A percentile compares a stretch with the other conserved stretches of the same genome.
Conservation (phyloP, 2,888 invertebrate species). For the Pachydiplax longipennis region DNA sequence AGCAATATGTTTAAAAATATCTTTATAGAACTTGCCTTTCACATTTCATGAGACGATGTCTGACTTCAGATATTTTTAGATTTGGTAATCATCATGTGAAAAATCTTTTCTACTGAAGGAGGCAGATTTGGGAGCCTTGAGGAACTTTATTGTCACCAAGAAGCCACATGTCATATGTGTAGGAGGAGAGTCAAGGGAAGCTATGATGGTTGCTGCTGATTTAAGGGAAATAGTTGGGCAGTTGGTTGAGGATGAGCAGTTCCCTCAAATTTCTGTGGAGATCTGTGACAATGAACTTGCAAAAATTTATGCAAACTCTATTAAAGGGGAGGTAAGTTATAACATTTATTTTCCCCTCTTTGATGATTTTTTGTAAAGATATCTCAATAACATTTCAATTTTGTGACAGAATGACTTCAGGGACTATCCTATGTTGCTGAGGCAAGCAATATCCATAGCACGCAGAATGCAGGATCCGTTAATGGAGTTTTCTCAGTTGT, state of each 20-base stretch:
- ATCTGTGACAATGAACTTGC: conserved; percentile 94
- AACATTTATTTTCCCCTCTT: neutral
- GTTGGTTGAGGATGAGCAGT: conserved; percentile 83
- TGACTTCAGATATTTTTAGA: too few relatives aligned
- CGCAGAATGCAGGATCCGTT: conserved; percentile 94
- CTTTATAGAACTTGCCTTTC: too few relatives aligned
- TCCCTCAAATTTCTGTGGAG: conserved; percentile 86
- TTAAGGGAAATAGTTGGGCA: conserved; percentile 76
- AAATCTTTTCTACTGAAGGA: conserved; percentile 57
- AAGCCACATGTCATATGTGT: conserved; percentile 94
- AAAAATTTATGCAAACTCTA: conserved; percentile 90
- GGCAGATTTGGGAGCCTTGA: conserved; percentile 72
- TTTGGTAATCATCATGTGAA: too few relatives aligned
- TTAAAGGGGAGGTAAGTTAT: conserved; percentile 73
- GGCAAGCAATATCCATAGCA: conserved; percentile 93
- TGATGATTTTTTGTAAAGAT: neutral
- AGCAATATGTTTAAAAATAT: too few relatives aligned
- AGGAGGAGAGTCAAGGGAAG: conserved; percentile 90
- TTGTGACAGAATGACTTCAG: conserved; percentile 76
- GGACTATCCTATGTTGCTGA: conserved; percentile 88
- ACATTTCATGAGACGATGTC: too few relatives aligned
- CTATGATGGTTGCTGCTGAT: conserved; percentile 80
- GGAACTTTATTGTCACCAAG: conserved; percentile 85
- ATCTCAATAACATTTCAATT: conserved; percentile 47
- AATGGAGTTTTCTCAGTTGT: conserved; percentile 94